Percentiles rank a stretch among this genome's conserved stretches.
These are phyloP conservation scores for Myodes glareolus DNA, from an alignment of 2,113 vertebrate genomes.

Conservation along the genomic window DNA sequence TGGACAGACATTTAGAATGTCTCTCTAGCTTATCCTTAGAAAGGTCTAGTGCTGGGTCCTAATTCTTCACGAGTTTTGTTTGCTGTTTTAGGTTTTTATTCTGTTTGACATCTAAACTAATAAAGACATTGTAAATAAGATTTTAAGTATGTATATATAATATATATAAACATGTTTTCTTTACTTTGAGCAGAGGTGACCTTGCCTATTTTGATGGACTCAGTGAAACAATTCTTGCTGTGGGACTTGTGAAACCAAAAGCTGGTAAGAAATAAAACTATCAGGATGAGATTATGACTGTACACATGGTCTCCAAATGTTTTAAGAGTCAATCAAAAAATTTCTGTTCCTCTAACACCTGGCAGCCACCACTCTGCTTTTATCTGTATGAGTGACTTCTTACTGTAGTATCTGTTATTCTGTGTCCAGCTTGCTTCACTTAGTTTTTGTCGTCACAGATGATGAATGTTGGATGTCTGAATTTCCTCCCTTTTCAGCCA, in stretches of 20 bases:
- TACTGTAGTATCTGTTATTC: not conserved
- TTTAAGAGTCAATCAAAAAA: not conserved
- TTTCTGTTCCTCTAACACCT: not conserved
- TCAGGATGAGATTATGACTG: not conserved
- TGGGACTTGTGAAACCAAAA: conserved; percentile 97
- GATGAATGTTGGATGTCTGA: not conserved
- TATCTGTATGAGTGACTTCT: not conserved
- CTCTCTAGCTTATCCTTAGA: not conserved
- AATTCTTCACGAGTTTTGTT: not conserved
- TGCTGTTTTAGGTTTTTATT: not conserved
- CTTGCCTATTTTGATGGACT: conserved; percentile 98
- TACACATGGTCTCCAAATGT: not conserved
- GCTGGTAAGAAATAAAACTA: conserved; percentile 87
- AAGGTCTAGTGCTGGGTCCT: not conserved
- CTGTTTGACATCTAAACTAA: not conserved
- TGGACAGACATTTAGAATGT: not conserved
- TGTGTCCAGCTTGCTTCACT: not conserved
- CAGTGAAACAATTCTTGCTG: conserved; percentile 98
- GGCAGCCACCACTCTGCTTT: not conserved
- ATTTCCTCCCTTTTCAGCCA: not conserved
- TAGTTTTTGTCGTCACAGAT: not conserved
- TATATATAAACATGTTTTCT: conserved; percentile 40
- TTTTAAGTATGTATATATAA: not conserved
- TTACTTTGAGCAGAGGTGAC: conserved; percentile 89
- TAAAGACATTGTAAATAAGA: not conserved